Evolutionary conservation across 92 coral and sea anemone species (phyloP).

Genomic region (Diadumene lineata): DNA sequence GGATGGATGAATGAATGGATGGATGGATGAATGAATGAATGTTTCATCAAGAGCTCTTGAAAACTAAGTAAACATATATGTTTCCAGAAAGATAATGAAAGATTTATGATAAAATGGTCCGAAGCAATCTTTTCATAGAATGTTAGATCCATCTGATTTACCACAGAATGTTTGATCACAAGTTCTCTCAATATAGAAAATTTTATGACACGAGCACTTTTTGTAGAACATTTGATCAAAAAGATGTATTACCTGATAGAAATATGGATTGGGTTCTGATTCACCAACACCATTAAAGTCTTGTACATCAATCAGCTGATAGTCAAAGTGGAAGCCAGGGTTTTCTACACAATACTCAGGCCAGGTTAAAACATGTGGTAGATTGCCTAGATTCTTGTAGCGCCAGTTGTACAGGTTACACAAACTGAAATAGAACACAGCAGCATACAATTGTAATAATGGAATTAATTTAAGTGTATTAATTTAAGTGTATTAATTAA

Average conservation of each 20-base stretch:
- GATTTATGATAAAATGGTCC: too few species aligned
- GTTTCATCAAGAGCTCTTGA: too few species aligned
- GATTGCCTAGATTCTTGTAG: slow-evolving; percentile 91
- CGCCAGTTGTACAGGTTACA: slow-evolving; percentile 98
- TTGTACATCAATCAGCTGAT: slow-evolving; percentile 90
- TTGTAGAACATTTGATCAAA: background rate
- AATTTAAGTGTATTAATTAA: too few species aligned
- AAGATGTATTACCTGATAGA: slow-evolving; percentile 76
- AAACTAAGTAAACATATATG: too few species aligned
- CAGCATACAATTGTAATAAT: too few species aligned
- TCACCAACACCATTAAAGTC: slow-evolving; percentile 98
- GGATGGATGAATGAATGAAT: too few species aligned
- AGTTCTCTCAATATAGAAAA: background rate
- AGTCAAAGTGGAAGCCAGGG: slow-evolving; percentile 93
- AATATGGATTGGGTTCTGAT: slow-evolving; percentile 97
- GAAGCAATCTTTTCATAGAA: too few species aligned
- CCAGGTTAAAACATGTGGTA: slow-evolving; percentile 91
- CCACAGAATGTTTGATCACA: background rate
- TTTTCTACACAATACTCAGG: slow-evolving; percentile 96
- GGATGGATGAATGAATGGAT: too few species aligned
- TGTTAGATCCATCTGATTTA: background rate
- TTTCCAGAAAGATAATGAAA: too few species aligned
- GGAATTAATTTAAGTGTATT: too few species aligned
- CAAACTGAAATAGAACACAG: slow-evolving; percentile 56
- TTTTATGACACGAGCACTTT: background rate